A percentile compares a stretch with the other conserved stretches of the same genome.
These are phyloP conservation scores for Schrankia costaestrigalis DNA, from an alignment of 2,888 invertebrate genomes.

Conservation along the genomic window DNA sequence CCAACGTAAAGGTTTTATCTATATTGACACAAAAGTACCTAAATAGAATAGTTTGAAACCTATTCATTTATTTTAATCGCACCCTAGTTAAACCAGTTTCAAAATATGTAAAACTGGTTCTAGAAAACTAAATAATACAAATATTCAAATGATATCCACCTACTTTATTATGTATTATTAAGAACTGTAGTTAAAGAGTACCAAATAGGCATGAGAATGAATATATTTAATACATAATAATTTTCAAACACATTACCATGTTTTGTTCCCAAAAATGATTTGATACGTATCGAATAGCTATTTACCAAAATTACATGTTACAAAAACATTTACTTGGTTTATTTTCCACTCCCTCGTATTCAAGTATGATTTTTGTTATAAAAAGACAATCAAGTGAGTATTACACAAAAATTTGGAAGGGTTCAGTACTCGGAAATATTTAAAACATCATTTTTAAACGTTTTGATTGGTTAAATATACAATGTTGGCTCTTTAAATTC, in stretches of 20 bases:
- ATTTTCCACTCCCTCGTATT: constrained; percentile 70
- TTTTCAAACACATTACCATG: constrained; percentile 47
- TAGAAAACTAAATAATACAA: background rate
- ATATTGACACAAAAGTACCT: too few relatives aligned
- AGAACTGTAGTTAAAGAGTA: constrained; percentile 12
- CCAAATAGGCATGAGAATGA: constrained; percentile 18
- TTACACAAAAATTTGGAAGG: constrained; percentile 19
- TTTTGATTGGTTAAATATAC: too few relatives aligned
- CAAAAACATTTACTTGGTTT: constrained; percentile 65
- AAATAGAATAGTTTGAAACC: too few relatives aligned
- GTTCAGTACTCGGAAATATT: too few relatives aligned
- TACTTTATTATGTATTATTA: constrained; percentile 5
- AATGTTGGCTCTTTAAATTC: too few relatives aligned
- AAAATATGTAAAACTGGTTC: too few relatives aligned
- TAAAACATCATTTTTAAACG: too few relatives aligned
- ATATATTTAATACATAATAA: constrained; percentile 32
- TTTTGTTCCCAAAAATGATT: constrained; percentile 66
- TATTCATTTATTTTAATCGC: too few relatives aligned
- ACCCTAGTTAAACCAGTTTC: too few relatives aligned
- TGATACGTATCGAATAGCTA: constrained; percentile 75
- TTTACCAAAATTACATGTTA: constrained; percentile 76
- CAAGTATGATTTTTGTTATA: constrained; percentile 65
- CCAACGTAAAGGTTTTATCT: too few relatives aligned
- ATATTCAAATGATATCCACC: constrained; percentile 2
- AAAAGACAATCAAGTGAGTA: constrained; percentile 43